Base-by-base conservation (phyloP, 2,888 invertebrate genomes). In the Megaustenia siamemsis region DNA sequence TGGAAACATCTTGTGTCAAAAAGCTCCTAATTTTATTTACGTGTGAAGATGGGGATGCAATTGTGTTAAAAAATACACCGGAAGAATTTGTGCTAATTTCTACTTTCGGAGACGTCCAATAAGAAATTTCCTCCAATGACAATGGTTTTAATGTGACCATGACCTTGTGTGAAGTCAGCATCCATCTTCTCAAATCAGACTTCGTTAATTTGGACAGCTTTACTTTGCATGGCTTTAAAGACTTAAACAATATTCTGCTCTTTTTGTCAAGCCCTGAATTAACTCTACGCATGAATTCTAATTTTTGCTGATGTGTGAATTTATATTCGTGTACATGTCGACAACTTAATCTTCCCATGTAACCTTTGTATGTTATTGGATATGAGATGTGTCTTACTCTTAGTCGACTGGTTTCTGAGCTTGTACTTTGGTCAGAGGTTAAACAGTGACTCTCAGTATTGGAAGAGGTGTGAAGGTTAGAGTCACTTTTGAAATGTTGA, bases 341-440 rank as follows among this genome's bases (percentile, higher is more conserved):
- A 68, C 49, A 68, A 82, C 53, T 60, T 28, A 35, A 49, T 84
- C 75, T 90, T 89, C 82, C 88, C 81, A 45, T 88, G 87, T 35
- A 88, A 87, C 82, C 82, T 12, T 88, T 89, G 85, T 89, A 93
- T 0, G 89, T 88, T 28, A 92, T 82, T 5, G 91, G 92, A 78
- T 89, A 92, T 8, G 80, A 80, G 45, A 86, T 77, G 38, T 88
- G 87, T 82, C 92, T 89, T 45, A 89, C 89, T 53, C 93, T 86
- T 66, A 93, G 85, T 49, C 90, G 90, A 40, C 90, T 90, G 38
- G 88, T 86, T 77, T 89, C 89, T 38, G 86, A 35, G 79, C 90
- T 91, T 85, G 92, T 92, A 73, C 89, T 89, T 10, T 92, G 90
- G 0, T 92, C 90, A 76, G 92, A 92, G 76, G 90, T 92, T 28